Evolutionary conservation across 2,797 vertebrate species (phyloP), one percentile per base, ranked within the genome.

Genomic region (Catostomus latipinnis): DNA sequence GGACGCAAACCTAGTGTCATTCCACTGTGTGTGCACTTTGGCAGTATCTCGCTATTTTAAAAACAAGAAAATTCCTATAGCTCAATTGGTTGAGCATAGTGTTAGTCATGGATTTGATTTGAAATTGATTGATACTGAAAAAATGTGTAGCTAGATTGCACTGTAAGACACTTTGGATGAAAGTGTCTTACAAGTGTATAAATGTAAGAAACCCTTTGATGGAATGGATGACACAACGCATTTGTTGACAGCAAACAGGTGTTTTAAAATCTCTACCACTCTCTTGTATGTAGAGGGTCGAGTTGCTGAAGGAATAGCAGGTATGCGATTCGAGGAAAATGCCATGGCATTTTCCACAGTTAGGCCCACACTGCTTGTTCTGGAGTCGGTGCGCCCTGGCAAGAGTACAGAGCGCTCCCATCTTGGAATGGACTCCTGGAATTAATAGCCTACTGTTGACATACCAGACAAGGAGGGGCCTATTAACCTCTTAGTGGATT

Each of bases 371-470:
- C 69, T 49, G 66, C 58, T 82, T 43, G 74, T 69, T 77, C 73
- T 81, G 58, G 68, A 80, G 75, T 72, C 12, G 7, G 13, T 76
- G 13, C 74, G 63, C 61, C 78, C 72, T 82, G 82, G 70, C 78
- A 76, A 13, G 65, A 84, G 82, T 58, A 71, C 60, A 78, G 70
- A 77, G 34, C 18, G 16, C 49, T 68, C 76, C 65, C 57, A 58
- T 80, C 79, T 76, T 84, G 81, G 69, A 81, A 78, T 53, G 54
- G 53, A 66, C 67, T 84, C 72, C 53, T 72, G 86, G 78, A 82
- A 82, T 88, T 82, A 83, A 84, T 83, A 87, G 84, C 84, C 84
- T 86, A 81, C 82, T 81, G 82, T 85, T 74, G 77, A 80, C 82
- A 84, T 76, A 82, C 81, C 68, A 86, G 81, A 72, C 60, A 56